Evolutionary conservation across 2,113 vertebrate species (phyloP).

Genomic region (Serinus canaria): DNA sequence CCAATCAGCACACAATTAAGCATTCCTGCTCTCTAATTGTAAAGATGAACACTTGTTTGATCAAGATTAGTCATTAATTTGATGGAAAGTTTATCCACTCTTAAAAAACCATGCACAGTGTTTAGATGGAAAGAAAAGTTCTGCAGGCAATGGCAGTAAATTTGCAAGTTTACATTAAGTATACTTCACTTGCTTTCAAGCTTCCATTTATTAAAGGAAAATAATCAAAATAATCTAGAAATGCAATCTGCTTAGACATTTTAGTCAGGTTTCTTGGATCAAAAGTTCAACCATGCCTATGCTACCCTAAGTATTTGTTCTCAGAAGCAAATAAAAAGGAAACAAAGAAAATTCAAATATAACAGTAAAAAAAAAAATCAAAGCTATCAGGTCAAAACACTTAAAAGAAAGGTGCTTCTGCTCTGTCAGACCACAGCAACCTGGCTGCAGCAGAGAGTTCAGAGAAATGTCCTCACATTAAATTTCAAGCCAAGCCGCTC

Average conservation of each 20-base stretch:
- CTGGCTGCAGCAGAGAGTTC: background rate
- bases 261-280: background rate
- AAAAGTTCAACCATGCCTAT: background rate
- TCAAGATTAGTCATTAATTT: slow-evolving; percentile 27
- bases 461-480: background rate
- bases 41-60: background rate
- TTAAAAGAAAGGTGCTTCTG: background rate
- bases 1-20: background rate
- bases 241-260: background rate
- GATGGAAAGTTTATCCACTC: background rate
- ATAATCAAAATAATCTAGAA: background rate
- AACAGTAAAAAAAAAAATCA: background rate
- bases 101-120: background rate
- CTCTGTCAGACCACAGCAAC: background rate
- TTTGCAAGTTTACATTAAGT: background rate
- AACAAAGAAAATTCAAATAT: background rate
- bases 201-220: background rate
- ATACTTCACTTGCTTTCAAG: background rate
- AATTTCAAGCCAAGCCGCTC: background rate
- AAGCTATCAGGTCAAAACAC: background rate
- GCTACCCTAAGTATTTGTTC: background rate
- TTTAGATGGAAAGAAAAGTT: background rate
- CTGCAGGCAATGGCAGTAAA: background rate
- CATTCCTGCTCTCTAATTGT: background rate
- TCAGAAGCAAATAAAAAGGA: background rate